Evolutionary conservation across 1,140 invertebrate genomes (phyloP), one percentile per base, ranked within the genome.

Genomic region (Gryon sp.): DNA sequence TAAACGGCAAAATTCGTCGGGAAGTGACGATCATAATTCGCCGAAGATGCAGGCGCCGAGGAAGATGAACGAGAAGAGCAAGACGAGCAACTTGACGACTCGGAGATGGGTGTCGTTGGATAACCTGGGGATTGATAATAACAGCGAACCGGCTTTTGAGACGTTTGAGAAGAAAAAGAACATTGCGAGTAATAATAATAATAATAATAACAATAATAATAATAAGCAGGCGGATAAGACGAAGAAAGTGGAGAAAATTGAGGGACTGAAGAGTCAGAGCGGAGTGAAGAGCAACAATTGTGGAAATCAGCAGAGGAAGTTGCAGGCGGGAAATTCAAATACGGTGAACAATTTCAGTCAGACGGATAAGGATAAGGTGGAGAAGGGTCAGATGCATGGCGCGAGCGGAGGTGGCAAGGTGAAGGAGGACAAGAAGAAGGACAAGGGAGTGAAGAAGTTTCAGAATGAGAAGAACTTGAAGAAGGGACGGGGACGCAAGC

Each of bases 11-110:
- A 89, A 90, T 79, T 90, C 89, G 1, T 89, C 87, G 0, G 90
- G 89, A 0, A 90, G 90, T 36, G 89, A 90, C 46, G 90, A 90
- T 53, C 87, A 89, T 28, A 87, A 82, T 48, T 88, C 87, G n/a
- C 88, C 88, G 2, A 89, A 89, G 60, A 81, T 87, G 2, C 84
- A 86, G 40, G 63, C 77, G n/a, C 80, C 86, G 0, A 81, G 82
- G 19, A 86, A 84, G 65, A 15, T 69, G 4, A 45, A 79, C 7
- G 86, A 88, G 12, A 86, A 87, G 30, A n/a, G n/a, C n/a, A 82
- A 81, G 30, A 85, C 86, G 52, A 78, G 78, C 0, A 88, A 86
- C 52, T 79, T 89, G 28, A 52, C 82, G 74, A 88, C 48, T 79
- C 87, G 36, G 84, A 77, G 0, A 76, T 82, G 11, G 80, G 32